These are phyloP conservation scores for Tortrix viridana DNA, from an alignment of 2,888 invertebrate genomes.

Conservation along the genomic window DNA sequence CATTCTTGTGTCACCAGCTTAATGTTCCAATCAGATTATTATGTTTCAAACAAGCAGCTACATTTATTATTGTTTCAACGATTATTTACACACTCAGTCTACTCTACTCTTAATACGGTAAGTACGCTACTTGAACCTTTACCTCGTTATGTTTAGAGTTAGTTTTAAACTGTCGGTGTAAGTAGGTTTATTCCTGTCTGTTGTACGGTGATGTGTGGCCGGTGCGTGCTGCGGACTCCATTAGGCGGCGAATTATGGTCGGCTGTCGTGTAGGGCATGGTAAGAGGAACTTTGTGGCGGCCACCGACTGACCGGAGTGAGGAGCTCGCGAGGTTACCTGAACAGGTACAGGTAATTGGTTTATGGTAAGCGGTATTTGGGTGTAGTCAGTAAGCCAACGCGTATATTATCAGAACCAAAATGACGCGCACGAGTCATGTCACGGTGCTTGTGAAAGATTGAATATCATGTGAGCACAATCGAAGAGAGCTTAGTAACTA, in stretches of 20 bases:
- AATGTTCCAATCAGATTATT: conserved; percentile 2
- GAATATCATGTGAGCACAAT: no score
- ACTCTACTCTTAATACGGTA: conserved; percentile 46
- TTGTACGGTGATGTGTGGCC: conserved; percentile 70
- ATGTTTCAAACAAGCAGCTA: conserved; percentile 1
- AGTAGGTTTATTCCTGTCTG: conserved; percentile 55
- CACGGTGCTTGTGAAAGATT: no score
- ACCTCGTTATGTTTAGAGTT: conserved; percentile 47
- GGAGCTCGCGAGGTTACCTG: neutral
- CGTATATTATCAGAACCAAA: no score
- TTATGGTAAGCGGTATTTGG: no score
- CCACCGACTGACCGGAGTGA: conserved; percentile 50
- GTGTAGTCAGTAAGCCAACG: no score
- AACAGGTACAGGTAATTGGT: neutral
- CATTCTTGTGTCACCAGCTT: neutral
- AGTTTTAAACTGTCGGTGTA: conserved; percentile 45
- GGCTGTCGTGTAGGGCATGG: conserved; percentile 64
- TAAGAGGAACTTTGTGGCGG: conserved; percentile 47
- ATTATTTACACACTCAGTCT: conserved; percentile 39
- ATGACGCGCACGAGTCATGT: no score
- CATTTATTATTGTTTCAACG: neutral
- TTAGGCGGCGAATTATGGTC: conserved; percentile 71
- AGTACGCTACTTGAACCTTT: conserved; percentile 41
- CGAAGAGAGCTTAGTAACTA: no score
- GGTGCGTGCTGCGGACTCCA: conserved; percentile 76